These are phyloP conservation scores for Phenganax subtilis DNA, from an alignment of 92 coral and sea anemone genomes.

Conservation along the genomic window DNA sequence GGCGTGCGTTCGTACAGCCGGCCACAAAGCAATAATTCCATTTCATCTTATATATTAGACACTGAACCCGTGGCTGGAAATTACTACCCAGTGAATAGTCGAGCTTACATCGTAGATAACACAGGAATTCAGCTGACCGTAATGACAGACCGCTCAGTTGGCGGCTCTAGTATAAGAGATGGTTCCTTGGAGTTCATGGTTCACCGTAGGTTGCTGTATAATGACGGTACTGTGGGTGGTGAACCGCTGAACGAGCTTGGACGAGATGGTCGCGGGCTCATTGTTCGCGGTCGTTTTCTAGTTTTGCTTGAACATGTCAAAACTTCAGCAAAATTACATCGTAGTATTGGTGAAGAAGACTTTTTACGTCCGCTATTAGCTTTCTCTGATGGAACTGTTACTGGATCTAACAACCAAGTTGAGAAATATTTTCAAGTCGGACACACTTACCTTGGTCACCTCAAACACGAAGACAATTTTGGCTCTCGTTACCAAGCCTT, in stretches of 20 bases:
- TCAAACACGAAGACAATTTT: slow-evolving; percentile 10
- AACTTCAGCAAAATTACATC: slow-evolving; percentile 74
- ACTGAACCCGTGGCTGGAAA: slow-evolving; percentile 94
- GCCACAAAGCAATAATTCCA: too few relatives aligned
- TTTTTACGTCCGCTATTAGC: slow-evolving; percentile 65
- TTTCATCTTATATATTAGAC: not conserved
- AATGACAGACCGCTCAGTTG: slow-evolving; percentile 89
- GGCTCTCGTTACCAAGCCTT: slow-evolving; percentile 67
- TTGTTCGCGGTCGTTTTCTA: slow-evolving; percentile 74
- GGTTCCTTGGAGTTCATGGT: slow-evolving; percentile 93
- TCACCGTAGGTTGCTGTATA: slow-evolving; percentile 81
- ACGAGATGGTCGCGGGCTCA: slow-evolving; percentile 74
- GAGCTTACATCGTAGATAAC: slow-evolving; percentile 69
- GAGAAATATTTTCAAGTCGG: not conserved
- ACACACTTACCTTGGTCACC: not conserved
- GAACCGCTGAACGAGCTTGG: slow-evolving; percentile 91
- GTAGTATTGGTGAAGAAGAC: slow-evolving; percentile 74
- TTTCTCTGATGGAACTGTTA: slow-evolving; percentile 59
- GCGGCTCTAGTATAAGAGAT: slow-evolving; percentile 82
- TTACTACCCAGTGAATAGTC: slow-evolving; percentile 90
- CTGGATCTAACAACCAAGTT: not conserved
- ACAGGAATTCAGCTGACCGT: slow-evolving; percentile 68
- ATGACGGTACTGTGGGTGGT: slow-evolving; percentile 77
- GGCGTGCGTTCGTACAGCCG: too few relatives aligned
- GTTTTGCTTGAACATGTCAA: slow-evolving; percentile 64